Evolutionary conservation across 2,113 vertebrate genomes (phyloP), one percentile per base, ranked within the genome.

Genomic region (Meriones unguiculatus): DNA sequence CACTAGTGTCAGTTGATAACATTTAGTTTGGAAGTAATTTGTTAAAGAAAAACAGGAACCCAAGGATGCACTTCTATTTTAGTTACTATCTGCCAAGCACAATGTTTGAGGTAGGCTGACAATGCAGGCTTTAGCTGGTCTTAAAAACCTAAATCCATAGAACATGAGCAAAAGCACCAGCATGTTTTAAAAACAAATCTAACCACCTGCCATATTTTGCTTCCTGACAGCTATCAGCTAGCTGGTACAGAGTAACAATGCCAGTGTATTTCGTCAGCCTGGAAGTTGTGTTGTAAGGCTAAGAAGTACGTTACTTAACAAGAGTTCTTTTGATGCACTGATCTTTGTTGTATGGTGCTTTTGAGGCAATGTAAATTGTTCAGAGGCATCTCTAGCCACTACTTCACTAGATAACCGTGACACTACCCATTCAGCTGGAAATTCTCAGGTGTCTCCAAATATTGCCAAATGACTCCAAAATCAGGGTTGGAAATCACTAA

Each of bases 21-120:
- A 73, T 96, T 96, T 90, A 94, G 38, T 93, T 67, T 96, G 67
- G 46, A 94, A 92, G 92, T 86, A 95, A 92, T 90, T 62, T 73
- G 50, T 64, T 50, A 41, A 86, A 90, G 57, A 24, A 88, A 85
- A 97, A 35, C n/a, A 92, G 67, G 28, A 90, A 28, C 17, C 18
- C 35, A 15, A 25, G 2, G 46, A 24, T 57, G 5, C 75, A 8
- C 10, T 59, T 89, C 28, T 76, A 38, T 76, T 91, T 62, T 78
- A 90, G 17, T 35, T 77, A 28, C 41, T 70, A 35, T 20, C 59
- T 80, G 25, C 7, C 64, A 89, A 32, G 24, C 52, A 32, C 73
- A 13, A 88, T 28, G 20, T 54, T 91, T 93, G 57, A n/a, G 11
- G 52, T 46, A 64, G 59, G 4, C 4, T 62, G 14, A n/a, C 17